Base-by-base conservation (phyloP, 2,113 vertebrate genomes). In the Tyto alba region DNA sequence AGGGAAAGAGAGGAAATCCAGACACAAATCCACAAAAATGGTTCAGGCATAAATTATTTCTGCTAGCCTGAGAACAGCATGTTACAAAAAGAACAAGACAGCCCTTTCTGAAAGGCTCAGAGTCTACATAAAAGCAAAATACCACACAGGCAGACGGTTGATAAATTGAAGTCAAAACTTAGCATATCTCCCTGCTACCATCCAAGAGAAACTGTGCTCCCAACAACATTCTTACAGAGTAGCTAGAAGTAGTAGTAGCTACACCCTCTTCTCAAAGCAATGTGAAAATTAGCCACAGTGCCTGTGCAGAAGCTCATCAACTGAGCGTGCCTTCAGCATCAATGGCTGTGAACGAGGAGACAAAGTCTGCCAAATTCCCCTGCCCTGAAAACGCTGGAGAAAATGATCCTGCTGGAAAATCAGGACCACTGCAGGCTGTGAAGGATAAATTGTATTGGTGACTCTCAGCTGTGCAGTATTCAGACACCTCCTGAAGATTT, bases 1-100 rank as follows among this genome's bases (percentile, higher is more conserved):
- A 30, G 17, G 20, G 29, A 29, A 48, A 36, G 16, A 21, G 10
- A 89, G 17, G 14, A 92, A 95, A 91, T 36, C 43, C 80, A 95
- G 57, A 72, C 26, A 16, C 1, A 1, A 89, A 74, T 29, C 41
- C 38, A 80, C 38, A 50, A 75, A 59, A 75, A 3, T 3, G 29
- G 2, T 36, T 84, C 0, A 55, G 18, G 40, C 7, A 45, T 50
- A 21, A 92, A 68, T 85, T 63, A 75, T 56, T 87, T 53, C 52
- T 0, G 0, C 18, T 47, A 38, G 18, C 41, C 72, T 7, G 16
- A 68, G 21, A 76, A 64, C 23, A 60, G 22, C 0, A 0, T 4
- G 52, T 47, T 50, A 38, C 47, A 11, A 16, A 52, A 63, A 32
- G 72, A 57, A 22, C 16, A 47, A 55, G 29, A 16, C 4, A n/a